phyloP scores from a whole-genome alignment of 2,888 invertebrate species.

The Drosophila kanekoi region DNA sequence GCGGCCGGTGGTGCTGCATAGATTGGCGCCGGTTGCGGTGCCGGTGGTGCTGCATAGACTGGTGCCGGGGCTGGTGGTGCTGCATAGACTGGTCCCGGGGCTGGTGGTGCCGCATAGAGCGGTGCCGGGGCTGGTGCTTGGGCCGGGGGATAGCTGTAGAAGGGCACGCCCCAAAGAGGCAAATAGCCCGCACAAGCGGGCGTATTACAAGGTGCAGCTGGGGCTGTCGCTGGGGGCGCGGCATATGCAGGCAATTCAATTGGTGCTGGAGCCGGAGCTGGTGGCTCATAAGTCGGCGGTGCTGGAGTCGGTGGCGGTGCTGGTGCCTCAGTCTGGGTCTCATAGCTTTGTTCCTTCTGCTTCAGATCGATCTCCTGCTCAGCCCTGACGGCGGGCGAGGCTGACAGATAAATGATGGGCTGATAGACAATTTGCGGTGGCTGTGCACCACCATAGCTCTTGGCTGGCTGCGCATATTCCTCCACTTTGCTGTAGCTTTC shows the following conservation, averaged over 20 bases:
- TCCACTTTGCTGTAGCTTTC: constrained; percentile 48
- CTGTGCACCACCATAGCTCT: constrained; percentile 39
- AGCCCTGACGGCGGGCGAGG: constrained; percentile 36
- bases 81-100: constrained; percentile 19
- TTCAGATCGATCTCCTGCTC: constrained; percentile 14
- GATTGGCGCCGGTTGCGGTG: constrained; percentile 18
- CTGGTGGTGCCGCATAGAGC: constrained; percentile 12
- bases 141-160: constrained; percentile 30
- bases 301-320: constrained; percentile 5
- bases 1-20: constrained; percentile 26
- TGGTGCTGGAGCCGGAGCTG: constrained; percentile 1
- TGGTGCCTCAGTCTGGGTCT: constrained; percentile 12
- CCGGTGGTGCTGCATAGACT: constrained; percentile 10
- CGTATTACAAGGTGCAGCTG: constrained; percentile 32
- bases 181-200: constrained; percentile 49
- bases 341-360: constrained; percentile 22
- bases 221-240: constrained; percentile 1
- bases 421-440: constrained; percentile 76
- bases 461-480: constrained; percentile 31
- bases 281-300: constrained; percentile 1
- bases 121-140: constrained; percentile 12
- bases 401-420: constrained; percentile 77
- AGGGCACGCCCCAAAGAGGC: constrained; percentile 53
- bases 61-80: constrained; percentile 4
- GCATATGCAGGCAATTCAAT: constrained; percentile 19